Evolutionary conservation across 1,140 invertebrate genomes (phyloP).

Genomic region (Chrysopa pallens): DNA sequence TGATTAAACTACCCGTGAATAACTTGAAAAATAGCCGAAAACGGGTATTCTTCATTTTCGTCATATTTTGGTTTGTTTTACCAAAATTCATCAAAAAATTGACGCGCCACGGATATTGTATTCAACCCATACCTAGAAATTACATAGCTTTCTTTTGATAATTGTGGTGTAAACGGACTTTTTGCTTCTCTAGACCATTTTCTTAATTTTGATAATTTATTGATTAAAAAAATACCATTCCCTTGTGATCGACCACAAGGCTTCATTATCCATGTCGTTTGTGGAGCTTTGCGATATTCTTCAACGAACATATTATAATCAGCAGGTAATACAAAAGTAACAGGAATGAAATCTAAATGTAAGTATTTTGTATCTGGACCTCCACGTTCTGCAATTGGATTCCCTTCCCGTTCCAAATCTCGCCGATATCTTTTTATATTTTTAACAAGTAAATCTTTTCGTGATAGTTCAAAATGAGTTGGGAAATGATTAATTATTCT

Average conservation of each 20-base stretch:
- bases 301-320: slow-evolving; percentile 94
- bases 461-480: slow-evolving; percentile 86
- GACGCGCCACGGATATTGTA: too few species aligned
- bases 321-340: slow-evolving; percentile 83
- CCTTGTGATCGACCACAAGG: slow-evolving; percentile 85
- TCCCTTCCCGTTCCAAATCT: slow-evolving; percentile 80
- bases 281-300: slow-evolving; percentile 78
- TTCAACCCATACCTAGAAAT: slow-evolving; percentile 46
- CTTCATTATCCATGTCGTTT: slow-evolving; percentile 95
- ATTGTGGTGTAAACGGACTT: slow-evolving; percentile 63
- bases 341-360: slow-evolving; percentile 78
- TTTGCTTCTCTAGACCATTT: slow-evolving; percentile 73
- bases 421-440: slow-evolving; percentile 89
- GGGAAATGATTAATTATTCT: slow-evolving; percentile 81
- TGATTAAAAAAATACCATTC: slow-evolving; percentile 74
- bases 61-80: too few species aligned
- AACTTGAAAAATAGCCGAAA: background rate
- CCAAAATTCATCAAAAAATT: background rate
- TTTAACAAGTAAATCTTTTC: slow-evolving; percentile 88
- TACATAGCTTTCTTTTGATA: slow-evolving; percentile 75
- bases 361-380: slow-evolving; percentile 43
- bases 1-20: slow-evolving; percentile 1
- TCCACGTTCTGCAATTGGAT: slow-evolving; percentile 61
- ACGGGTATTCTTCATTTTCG: too few species aligned
- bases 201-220: slow-evolving; percentile 74